Evolutionary conservation across 2,113 vertebrate species (phyloP), one percentile per base, ranked within the genome.

Genomic region (Mellivora capensis): DNA sequence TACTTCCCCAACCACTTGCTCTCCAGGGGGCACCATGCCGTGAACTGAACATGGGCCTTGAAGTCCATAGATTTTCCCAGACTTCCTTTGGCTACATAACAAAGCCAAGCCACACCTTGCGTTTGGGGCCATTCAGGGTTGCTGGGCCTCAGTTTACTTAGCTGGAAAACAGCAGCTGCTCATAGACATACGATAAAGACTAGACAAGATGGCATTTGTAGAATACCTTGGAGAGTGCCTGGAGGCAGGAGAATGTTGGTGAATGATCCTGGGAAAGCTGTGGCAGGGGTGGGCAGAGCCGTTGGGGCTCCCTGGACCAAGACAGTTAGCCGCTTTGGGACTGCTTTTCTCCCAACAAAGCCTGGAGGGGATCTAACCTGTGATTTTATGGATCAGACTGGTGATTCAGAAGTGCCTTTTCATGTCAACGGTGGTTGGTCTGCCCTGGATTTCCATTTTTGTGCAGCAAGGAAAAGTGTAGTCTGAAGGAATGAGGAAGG

Each of bases 31-130:
- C 7, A 37, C 76, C 14, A 1, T 10, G 9, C 9, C 4, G 0
- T 71, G 34, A 29, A 18, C 7, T n/a, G 15, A 80, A 57, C 34
- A 0, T 1, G 7, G 49, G 12, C 39, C 74, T 87, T 12, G 47
- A 47, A 23, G 77, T 47, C 59, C 39, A 44, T 10, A 4, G 59
- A 80, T 67, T 44, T 71, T 89, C 72, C 76, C 77, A 76, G 4
- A 76, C 62, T 57, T 90, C 54, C 39, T 90, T 86, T 85, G 69
- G 27, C 61, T 76, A 37, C 37, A 49, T 86, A 44, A 52, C 17
- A 80, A 77, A 71, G 44, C 74, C 37, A 88, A 90, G 52, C 21
- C 42, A 69, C 54, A 97, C 34, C 29, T 42, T 77, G 52, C 52
- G 42, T 71, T 94, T 90, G 27, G 39, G 39, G 49, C 54, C 29